phyloP scores from a whole-genome alignment of 2,797 vertebrate species.

The Peromyscus aztecus region DNA sequence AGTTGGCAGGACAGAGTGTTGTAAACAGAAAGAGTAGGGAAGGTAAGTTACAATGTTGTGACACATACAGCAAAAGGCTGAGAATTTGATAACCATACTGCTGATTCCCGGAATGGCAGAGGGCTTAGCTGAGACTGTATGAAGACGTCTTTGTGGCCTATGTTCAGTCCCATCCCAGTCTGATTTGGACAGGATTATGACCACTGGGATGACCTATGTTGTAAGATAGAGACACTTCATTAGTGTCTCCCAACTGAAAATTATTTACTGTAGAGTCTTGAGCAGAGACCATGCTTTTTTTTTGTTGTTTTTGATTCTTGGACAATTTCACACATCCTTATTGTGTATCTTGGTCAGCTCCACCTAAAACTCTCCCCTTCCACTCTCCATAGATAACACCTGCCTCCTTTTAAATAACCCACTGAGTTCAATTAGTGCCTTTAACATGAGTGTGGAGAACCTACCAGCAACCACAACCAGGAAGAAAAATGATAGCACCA shows the following conservation, averaged over 20 bases:
- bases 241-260: neutral
- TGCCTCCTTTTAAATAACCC: neutral
- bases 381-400: neutral
- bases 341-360: neutral
- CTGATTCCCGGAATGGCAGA: neutral
- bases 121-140: neutral
- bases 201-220: neutral
- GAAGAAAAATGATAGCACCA: neutral
- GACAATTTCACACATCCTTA: neutral
- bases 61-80: neutral
- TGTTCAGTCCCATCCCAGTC: neutral
- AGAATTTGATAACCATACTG: neutral
- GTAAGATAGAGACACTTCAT: neutral
- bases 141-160: neutral
- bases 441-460: neutral
- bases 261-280: neutral
- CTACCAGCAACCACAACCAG: neutral
- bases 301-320: neutral
- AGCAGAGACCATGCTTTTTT: neutral
- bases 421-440: neutral
- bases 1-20: neutral
- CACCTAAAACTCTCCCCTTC: neutral
- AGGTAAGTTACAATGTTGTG: neutral
- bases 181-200: neutral
- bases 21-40: neutral